Base-by-base conservation (phyloP, 2,113 vertebrate species). In the Passer montanus region DNA sequence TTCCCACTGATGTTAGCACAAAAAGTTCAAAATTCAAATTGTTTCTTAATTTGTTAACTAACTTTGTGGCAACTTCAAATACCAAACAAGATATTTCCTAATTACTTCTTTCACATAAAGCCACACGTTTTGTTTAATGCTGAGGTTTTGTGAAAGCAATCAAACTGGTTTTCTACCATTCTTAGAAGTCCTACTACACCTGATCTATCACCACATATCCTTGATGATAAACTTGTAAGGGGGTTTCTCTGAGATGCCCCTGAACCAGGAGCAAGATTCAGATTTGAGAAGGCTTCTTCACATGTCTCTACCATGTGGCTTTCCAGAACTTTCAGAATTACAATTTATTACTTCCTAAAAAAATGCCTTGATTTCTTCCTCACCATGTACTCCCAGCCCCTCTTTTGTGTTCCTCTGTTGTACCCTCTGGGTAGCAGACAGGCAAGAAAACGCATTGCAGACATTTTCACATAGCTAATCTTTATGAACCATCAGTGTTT, bases 391-490 rank as follows among this genome's bases (percentile, higher is more conserved):
- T 88, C 52, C 33, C 60, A 66, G 26, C 7, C 63, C 17, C 41
- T 75, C 50, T 59, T 74, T 39, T 53, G 49, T 39, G 50, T 84
- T 63, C 18, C 63, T 75, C 35, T 66, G 41, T 35, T 86, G 53
- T 49, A 90, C 59, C 76, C 46, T 92, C 76, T 79, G 78, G 35
- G 66, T 76, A 91, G 72, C 46, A 94, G 44, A 79, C 52, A 90
- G 88, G 74, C 39, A 94, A 82, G 70, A 90, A 87, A 68, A 92
- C 87, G 69, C 39, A 85, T 6, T 58, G 66, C 80, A 82, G 87
- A 70, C 75, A 47, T 86, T 88, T 90, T 84, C 87, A 89, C 82
- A 58, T 10, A 94, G 70, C 89, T 94, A 77, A 94, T 93, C 89
- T 83, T 80, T 72, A 76, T 72, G 90, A 93, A 90, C 81, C 70